These are phyloP conservation scores for Cercocebus atys DNA, from an alignment of 2,113 vertebrate genomes.

Conservation along the genomic window DNA sequence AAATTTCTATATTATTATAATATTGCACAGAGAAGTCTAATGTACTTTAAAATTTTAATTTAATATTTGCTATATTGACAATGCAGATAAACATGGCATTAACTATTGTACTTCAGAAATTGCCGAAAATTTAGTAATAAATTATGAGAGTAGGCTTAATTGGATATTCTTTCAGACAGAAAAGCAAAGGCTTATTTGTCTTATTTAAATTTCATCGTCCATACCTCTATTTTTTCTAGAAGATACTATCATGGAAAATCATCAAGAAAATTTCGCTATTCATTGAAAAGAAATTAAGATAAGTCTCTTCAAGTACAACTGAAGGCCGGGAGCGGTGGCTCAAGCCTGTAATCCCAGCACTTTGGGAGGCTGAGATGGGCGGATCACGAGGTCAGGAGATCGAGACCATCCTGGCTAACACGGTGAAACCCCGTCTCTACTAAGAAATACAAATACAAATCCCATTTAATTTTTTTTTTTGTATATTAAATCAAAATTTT, in stretches of 20 bases:
- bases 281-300: background rate
- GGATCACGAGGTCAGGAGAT: too few species aligned
- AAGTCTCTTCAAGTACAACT: background rate
- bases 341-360: too few species aligned
- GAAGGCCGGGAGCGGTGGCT: too few species aligned
- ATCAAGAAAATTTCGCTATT: background rate
- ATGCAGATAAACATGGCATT: background rate
- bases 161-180: background rate
- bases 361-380: too few species aligned
- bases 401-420: too few species aligned
- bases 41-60: background rate
- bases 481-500: background rate
- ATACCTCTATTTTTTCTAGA: background rate
- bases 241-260: background rate
- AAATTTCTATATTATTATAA: background rate
- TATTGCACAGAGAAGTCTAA: background rate
- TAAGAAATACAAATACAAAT: too few species aligned
- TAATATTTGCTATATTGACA: background rate
- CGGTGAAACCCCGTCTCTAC: too few species aligned
- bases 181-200: background rate
- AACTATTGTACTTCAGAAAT: background rate
- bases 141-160: background rate
- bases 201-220: background rate
- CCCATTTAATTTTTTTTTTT: background rate
- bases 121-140: background rate